Evolutionary conservation across 2,797 vertebrate species (phyloP).

Genomic region (Gallirallus australis): DNA sequence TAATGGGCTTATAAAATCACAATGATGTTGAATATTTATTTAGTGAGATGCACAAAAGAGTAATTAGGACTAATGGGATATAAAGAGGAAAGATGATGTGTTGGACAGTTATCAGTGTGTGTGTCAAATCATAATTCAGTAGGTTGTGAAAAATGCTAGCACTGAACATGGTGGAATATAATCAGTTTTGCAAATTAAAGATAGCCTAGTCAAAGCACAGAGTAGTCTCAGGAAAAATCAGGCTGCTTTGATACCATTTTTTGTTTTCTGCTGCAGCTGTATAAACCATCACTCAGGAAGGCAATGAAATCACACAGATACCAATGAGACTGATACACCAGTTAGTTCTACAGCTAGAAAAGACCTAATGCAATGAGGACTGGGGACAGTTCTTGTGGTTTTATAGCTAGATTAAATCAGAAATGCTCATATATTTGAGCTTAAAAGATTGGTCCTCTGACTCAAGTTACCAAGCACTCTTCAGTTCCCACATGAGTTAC

Average conservation of each 20-base stretch:
- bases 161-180: neutral
- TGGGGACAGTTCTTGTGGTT: neutral
- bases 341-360: neutral
- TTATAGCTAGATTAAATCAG: neutral
- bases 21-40: neutral
- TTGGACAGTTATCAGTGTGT: neutral
- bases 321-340: neutral
- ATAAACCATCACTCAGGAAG: neutral
- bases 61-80: conserved; percentile 25
- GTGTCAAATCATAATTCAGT: neutral
- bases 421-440: neutral
- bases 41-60: neutral
- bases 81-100: neutral
- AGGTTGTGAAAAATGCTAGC: neutral
- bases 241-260: neutral
- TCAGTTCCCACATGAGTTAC: neutral
- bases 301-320: neutral
- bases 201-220: neutral
- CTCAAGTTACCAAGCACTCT: neutral
- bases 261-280: neutral
- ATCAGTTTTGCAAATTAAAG: neutral
- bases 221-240: neutral
- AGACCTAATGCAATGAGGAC: neutral
- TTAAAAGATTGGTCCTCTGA: neutral
- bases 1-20: conserved; percentile 18